Conservation (phyloP, 2,113 vertebrate species). For the Apodemus speciosus region DNA sequence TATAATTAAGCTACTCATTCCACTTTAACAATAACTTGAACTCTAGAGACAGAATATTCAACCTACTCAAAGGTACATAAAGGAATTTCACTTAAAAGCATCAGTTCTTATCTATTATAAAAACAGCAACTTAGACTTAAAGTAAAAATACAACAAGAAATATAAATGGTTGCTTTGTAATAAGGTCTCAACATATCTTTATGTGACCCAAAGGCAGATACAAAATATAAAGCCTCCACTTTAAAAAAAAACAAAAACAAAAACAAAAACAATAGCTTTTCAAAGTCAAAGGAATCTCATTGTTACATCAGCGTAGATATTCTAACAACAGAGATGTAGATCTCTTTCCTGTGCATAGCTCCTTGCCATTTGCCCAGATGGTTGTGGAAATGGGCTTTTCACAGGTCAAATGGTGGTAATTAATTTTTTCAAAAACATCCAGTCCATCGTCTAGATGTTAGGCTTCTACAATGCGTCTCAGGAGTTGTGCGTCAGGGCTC, state of each 20-base stretch:
- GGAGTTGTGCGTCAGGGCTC: background rate
- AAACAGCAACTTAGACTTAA: conserved; percentile 18
- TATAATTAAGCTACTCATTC: background rate
- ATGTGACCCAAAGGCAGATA: background rate
- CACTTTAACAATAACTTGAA: conserved; percentile 11
- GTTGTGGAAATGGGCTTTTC: background rate
- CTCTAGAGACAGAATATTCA: conserved; percentile 10
- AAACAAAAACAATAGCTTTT: background rate
- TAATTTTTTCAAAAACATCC: background rate
- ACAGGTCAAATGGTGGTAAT: background rate
- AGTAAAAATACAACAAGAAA: background rate
- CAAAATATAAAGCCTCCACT: conserved; percentile 13
- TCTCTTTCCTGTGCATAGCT: background rate
- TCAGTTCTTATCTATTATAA: background rate
- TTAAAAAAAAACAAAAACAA: background rate
- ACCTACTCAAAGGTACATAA: background rate
- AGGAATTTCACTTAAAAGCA: conserved; percentile 13
- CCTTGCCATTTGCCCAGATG: background rate
- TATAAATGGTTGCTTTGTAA: conserved; percentile 1
- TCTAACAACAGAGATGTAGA: background rate
- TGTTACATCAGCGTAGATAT: background rate
- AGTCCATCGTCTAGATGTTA: background rate
- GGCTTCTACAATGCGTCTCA: background rate
- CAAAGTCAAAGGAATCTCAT: background rate
- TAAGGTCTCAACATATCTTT: conserved; percentile 28